Percentiles rank a stretch among this genome's conserved stretches.
phyloP scores from a whole-genome alignment of 2,113 vertebrate species.

The Grantiella picta region DNA sequence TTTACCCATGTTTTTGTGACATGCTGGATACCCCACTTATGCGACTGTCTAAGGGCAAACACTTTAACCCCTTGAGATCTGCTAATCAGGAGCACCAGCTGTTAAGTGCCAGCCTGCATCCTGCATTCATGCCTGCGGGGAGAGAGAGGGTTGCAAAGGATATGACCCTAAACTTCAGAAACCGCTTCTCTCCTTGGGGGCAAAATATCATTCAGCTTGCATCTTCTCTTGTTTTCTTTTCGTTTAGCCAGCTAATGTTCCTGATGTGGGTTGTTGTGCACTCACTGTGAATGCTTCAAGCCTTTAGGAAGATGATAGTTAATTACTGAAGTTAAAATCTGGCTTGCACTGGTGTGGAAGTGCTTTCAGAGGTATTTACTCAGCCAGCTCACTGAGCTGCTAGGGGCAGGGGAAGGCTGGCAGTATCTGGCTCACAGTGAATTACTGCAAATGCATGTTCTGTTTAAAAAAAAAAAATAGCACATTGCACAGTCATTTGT shows the following conservation, averaged over 20 bases:
- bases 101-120: background rate
- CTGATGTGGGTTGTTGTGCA: background rate
- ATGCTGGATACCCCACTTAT: background rate
- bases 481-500: background rate
- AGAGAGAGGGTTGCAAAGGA: background rate
- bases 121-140: background rate
- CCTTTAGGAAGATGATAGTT: slow-evolving; percentile 19
- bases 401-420: background rate
- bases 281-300: slow-evolving; percentile 23
- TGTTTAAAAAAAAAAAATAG: background rate
- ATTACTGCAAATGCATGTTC: background rate
- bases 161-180: slow-evolving; percentile 49
- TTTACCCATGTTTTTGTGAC: background rate
- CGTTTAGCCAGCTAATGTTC: slow-evolving; percentile 14
- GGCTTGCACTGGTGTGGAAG: background rate
- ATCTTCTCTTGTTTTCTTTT: slow-evolving; percentile 23
- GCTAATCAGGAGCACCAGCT: slow-evolving; percentile 51
- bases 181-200: background rate
- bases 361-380: background rate
- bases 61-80: slow-evolving; percentile 56
- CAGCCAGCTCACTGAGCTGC: background rate
- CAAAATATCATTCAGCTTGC: slow-evolving; percentile 16
- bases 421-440: background rate
- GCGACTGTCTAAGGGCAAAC: background rate
- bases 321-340: slow-evolving; percentile 42